These are phyloP conservation scores for Piezodorus guildinii DNA, from an alignment of 1,140 invertebrate genomes.

Conservation along the genomic window DNA sequence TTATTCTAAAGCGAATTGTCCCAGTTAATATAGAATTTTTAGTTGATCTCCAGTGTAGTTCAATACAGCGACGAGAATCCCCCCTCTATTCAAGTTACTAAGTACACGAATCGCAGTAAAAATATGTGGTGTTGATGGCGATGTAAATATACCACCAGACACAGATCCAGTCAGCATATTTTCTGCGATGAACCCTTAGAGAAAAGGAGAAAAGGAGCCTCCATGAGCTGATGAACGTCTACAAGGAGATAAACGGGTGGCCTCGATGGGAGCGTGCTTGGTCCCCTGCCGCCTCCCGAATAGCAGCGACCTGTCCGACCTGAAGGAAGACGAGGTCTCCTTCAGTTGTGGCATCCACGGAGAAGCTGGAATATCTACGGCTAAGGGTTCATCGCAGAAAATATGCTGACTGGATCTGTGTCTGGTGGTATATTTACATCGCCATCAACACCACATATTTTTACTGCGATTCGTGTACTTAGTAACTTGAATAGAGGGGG, in stretches of 20 bases:
- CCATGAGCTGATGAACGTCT: slow-evolving; percentile 34
- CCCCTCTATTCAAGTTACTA: slow-evolving; percentile 31
- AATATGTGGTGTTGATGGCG: slow-evolving; percentile 58
- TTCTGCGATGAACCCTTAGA: slow-evolving; percentile 58
- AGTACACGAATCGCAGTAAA: neutral
- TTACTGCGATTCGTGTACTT: neutral
- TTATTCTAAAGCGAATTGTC: too few relatives aligned
- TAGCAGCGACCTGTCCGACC: slow-evolving; percentile 45
- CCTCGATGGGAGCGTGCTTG: slow-evolving; percentile 61
- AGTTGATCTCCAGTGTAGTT: slow-evolving; percentile 83
- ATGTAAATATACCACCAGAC: slow-evolving; percentile 63
- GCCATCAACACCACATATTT: slow-evolving; percentile 54
- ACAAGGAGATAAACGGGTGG: slow-evolving; percentile 33
- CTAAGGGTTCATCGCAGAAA: slow-evolving; percentile 61
- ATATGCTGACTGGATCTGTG: slow-evolving; percentile 63
- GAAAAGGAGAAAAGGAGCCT: slow-evolving; percentile 46
- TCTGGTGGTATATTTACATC: slow-evolving; percentile 67
- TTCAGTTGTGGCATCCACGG: slow-evolving; percentile 76
- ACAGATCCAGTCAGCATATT: slow-evolving; percentile 67
- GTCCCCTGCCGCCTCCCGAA: slow-evolving; percentile 61
- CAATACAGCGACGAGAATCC: slow-evolving; percentile 59
- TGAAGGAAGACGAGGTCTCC: slow-evolving; percentile 59
- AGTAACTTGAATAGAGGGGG: slow-evolving; percentile 35
- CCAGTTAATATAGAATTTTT: too few relatives aligned
- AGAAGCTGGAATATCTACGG: slow-evolving; percentile 61